A percentile compares a stretch with the other conserved stretches of the same genome.
phyloP scores from a whole-genome alignment of 2,113 vertebrate species.

The Vulpes lagopus region DNA sequence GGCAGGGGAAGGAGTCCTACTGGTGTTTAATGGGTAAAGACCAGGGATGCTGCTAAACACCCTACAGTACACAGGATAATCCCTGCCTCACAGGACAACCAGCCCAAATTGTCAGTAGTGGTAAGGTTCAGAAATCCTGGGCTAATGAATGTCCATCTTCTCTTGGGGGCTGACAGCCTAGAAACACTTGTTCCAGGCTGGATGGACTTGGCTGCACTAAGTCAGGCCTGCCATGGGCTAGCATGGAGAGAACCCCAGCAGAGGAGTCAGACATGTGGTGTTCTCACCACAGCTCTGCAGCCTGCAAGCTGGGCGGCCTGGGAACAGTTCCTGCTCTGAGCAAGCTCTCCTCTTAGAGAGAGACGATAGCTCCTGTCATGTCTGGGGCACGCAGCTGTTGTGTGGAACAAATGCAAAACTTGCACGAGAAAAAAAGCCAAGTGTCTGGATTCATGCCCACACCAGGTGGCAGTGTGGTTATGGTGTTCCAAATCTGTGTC shows the following conservation, averaged over 20 bases:
- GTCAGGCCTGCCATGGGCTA: not conserved
- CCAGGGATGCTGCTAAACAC: not conserved
- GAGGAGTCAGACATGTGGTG: not conserved
- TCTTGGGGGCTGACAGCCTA: not conserved
- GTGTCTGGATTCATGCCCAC: not conserved
- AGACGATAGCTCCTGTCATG: not conserved
- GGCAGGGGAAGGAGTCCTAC: not conserved
- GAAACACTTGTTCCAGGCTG: not conserved
- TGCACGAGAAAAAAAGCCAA: not conserved
- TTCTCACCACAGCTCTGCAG: not conserved
- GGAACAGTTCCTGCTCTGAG: not conserved
- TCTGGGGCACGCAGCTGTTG: not conserved
- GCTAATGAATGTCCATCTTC: not conserved
- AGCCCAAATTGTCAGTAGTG: not conserved
- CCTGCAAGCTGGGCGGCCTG: accelerated
- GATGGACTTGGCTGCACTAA: not conserved
- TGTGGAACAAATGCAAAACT: not conserved
- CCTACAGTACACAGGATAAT: not conserved
- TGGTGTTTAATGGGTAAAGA: not conserved
- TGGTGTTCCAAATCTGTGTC: not conserved
- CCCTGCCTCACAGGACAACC: not conserved
- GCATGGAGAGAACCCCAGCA: not conserved
- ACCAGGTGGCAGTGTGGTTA: not conserved
- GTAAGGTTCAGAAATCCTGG: not conserved
- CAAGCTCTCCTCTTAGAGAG: not conserved